These are phyloP conservation scores for Helleia helle DNA, from an alignment of 2,888 invertebrate species.

Conservation along the genomic window DNA sequence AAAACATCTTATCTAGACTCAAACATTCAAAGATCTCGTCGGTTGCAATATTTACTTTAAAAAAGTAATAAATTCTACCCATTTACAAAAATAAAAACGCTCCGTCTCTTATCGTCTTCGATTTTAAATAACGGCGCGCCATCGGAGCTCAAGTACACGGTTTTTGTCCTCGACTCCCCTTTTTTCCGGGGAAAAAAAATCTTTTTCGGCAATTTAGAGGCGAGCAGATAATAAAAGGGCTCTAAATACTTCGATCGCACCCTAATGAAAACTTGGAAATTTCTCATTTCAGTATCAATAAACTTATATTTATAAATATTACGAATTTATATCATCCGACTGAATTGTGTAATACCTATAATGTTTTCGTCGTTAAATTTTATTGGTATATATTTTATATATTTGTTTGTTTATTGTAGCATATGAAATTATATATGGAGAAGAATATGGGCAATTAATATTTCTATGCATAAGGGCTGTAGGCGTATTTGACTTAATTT, in stretches of 20 bases:
- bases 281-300: constrained; percentile 64
- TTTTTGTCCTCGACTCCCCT: constrained; percentile 62
- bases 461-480: no score
- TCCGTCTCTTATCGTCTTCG: constrained; percentile 68
- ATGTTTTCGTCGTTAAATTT: no score
- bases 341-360: neutral
- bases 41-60: constrained; percentile 63
- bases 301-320: constrained; percentile 4
- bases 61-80: constrained; percentile 64
- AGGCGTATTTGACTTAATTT: no score
- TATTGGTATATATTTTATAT: no score
- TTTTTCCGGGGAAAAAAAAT: constrained; percentile 60
- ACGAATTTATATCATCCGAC: neutral
- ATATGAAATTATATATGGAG: no score
- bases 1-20: constrained; percentile 62
- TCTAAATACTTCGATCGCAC: constrained; percentile 68
- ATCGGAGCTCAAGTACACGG: constrained; percentile 63
- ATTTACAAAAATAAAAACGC: constrained; percentile 70
- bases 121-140: constrained; percentile 69
- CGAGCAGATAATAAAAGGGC: constrained; percentile 74
- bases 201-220: constrained; percentile 71
- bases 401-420: no score
- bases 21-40: constrained; percentile 56
- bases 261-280: constrained; percentile 70
- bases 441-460: no score